A percentile compares a stretch with the other conserved stretches of the same genome.
Conservation (phyloP, 2,797 vertebrate genomes). For the Leuciscus waleckii region DNA sequence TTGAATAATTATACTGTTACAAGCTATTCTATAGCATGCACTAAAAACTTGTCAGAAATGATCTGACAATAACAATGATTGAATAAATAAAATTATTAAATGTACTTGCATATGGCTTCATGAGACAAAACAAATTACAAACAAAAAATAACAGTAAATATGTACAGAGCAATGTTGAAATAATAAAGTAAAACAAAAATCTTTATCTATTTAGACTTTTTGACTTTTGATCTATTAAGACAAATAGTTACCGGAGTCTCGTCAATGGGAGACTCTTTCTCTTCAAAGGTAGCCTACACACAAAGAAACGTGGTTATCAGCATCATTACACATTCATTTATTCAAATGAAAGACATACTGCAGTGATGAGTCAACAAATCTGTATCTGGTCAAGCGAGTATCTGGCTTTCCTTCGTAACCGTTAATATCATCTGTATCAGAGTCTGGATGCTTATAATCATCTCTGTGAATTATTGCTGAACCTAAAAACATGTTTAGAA, state of each 20-base stretch:
- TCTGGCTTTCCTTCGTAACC: not conserved
- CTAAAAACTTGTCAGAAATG: not conserved
- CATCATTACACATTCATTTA: conserved; percentile 40
- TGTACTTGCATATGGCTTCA: conserved; percentile 39
- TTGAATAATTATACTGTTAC: not conserved
- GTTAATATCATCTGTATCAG: not conserved
- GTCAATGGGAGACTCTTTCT: conserved; percentile 66
- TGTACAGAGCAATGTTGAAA: not conserved
- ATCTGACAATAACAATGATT: not conserved
- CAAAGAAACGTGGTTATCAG: conserved; percentile 51
- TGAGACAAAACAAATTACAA: conserved; percentile 43
- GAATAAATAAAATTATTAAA: not conserved
- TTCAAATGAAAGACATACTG: conserved; percentile 5
- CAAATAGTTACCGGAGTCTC: conserved; percentile 66
- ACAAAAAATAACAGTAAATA: not conserved
- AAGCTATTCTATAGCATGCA: not conserved
- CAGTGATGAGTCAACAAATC: conserved; percentile 11
- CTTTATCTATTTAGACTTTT: conserved; percentile 2
- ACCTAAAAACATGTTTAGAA: not conserved
- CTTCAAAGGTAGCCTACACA: conserved; percentile 60
- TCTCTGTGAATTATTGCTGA: not conserved
- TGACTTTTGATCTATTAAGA: conserved; percentile 33
- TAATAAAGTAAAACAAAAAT: not conserved
- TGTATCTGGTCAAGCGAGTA: conserved; percentile 3
- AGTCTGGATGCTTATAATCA: not conserved